Conservation (phyloP, 2,888 invertebrate species). For the Machimus rusticus region DNA sequence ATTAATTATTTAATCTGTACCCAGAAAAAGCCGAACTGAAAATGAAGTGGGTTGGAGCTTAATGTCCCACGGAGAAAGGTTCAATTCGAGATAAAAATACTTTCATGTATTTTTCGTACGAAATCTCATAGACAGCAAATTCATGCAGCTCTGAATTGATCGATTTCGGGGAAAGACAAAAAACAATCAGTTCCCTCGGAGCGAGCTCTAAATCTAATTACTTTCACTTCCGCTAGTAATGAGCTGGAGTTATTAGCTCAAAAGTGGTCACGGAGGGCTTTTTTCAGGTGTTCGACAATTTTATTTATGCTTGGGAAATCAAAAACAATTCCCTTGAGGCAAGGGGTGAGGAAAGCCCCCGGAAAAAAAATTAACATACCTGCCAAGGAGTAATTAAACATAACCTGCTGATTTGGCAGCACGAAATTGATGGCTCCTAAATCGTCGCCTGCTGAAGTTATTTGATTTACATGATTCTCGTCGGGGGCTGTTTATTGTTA, state of each 20-base stretch:
- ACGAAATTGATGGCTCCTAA: not conserved
- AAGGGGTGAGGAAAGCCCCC: not conserved
- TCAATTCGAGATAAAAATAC: not conserved
- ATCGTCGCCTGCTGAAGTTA: not conserved
- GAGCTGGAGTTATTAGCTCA: not conserved
- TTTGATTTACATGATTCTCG: not conserved
- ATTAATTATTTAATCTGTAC: not conserved
- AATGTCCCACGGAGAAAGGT: not conserved
- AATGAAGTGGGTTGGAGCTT: not conserved
- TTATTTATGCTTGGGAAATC: not conserved
- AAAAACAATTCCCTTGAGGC: not conserved
- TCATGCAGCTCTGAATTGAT: not conserved
- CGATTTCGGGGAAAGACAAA: not conserved
- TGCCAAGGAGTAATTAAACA: not conserved
- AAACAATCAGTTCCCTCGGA: not conserved
- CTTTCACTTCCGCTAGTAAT: not conserved
- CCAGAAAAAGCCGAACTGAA: not conserved
- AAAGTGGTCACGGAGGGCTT: not conserved
- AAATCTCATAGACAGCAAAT: not conserved
- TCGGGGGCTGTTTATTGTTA: not conserved
- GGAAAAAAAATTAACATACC: not conserved
- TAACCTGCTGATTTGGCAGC: not conserved
- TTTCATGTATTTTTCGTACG: not conserved
- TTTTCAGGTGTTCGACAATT: not conserved
- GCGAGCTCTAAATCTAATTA: not conserved